Evolutionary conservation across 2,113 vertebrate species (phyloP), one percentile per base, ranked within the genome.

Genomic region (Pluvianellus socialis): DNA sequence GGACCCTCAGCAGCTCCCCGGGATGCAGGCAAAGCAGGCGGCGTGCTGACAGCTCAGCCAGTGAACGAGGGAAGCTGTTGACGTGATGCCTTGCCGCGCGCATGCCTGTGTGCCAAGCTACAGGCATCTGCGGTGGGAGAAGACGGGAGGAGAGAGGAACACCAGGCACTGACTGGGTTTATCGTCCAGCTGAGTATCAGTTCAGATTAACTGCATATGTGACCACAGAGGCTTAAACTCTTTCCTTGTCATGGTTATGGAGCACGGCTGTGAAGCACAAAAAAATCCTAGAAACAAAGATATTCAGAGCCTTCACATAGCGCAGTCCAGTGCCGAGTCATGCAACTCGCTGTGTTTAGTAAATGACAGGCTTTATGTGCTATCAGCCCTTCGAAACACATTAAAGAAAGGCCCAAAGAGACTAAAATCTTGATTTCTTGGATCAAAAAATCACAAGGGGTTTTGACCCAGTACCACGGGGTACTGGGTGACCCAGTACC

Each of bases 281-380:
- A 49, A 49, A 87, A 74, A 55, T 65, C 38, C 28, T 38, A 77
- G 73, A 79, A 92, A 67, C 28, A 76, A 83, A 73, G 65, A 16
- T 65, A 42, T 59, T 76, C 19, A 47, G 55, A 50, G 32, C 14
- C 56, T 81, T 67, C 55, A 18, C 14, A 1, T 4, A 18, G 38
- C 3, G 13, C 12, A 65, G 42, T 3, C 35, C 6, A 3, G 35
- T 14, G 33, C 50, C 28, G 35, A 3, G 0, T n/a, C 0, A 0
- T 0, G 1, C 7, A 16, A 33, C 42, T 49, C 42, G 3, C n/a
- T 1, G 17, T 19, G 8, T 73, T 73, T 26, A 55, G 47, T 42
- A 71, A 92, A 28, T 0, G 2, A 56, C 44, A 40, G 14, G 15
- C 23, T 88, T 85, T 47, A 30, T 5, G 28, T 26, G 58, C 45